Base-by-base conservation (phyloP, 2,888 invertebrate genomes). In the Amphimallon solstitiale region DNA sequence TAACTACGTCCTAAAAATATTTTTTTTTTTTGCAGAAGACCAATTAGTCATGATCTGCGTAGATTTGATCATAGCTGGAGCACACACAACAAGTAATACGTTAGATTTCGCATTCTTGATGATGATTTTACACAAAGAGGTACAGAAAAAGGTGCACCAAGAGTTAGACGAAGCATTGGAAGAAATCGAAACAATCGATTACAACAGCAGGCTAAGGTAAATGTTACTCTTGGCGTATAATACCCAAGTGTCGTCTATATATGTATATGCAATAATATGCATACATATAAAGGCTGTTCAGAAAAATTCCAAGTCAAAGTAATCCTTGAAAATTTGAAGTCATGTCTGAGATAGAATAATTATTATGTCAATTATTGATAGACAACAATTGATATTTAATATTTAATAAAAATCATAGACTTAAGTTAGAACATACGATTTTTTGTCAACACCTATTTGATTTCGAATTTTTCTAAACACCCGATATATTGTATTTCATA, bases 51-150 rank as follows among this genome's bases (percentile, higher is more conserved):
- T 90, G 85, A 84, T 89, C 2, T 86, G 90, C 71, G 75, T 90
- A 63, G 91, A 91, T 77, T 83, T 91, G 48, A 89, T 91, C 72
- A 86, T 91, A 73, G 90, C 88, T 3, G 90, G 90, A 1, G 84
- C 86, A 0, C 85, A 86, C 71, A 90, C 90, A 0, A 90, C 90
- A 0, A 86, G 88, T 66, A 85, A 83, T 37, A 88, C 89, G 0
- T 77, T 91, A 12, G 88, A 88, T 71, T 86, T 89, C 74, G 84
- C 86, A 0, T 81, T 91, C 51, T 81, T 90, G 73, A 83, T 85
- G 71, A 86, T 90, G 84, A 81, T 87, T 14, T 74, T 86, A 21
- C 81, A 86, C 67, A 85, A 86, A 46, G 86, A 89, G 7, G 78
- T 90, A 2, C 90, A 91, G 76, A 74, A 79, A 1, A 84, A 85